Conservation (phyloP, 1,140 invertebrate genomes). For the Drosophila pseudoananassae region DNA sequence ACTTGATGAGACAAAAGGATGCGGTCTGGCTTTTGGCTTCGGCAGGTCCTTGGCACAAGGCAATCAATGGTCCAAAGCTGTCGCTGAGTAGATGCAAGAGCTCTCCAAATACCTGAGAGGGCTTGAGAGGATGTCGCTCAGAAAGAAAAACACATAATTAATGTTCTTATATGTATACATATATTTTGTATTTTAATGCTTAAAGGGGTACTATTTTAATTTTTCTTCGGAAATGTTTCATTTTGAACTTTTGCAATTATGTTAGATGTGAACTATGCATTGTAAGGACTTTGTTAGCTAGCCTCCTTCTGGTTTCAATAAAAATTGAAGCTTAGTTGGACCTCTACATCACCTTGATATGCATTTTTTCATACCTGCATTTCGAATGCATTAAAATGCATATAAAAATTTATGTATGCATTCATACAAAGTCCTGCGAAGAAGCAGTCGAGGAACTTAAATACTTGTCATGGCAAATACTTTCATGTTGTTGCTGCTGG, state of each 20-base stretch:
- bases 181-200: not conserved
- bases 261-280: not conserved
- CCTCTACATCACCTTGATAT: constrained; percentile 21
- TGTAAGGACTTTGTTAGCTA: not conserved
- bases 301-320: constrained; percentile 11
- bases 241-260: no score
- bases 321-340: constrained; percentile 25
- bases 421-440: constrained; percentile 29
- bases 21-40: constrained; percentile 16
- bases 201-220: no score
- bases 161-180: not conserved
- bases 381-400: constrained; percentile 59
- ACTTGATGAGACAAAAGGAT: constrained; percentile 52
- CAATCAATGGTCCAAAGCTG: constrained; percentile 42
- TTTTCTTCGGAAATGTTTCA: no score
- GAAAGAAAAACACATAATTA: not conserved
- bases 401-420: constrained; percentile 47
- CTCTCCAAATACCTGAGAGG: not conserved
- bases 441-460: constrained; percentile 55
- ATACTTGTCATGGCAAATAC: constrained; percentile 71
- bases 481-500: constrained; percentile 40
- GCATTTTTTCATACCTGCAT: constrained; percentile 25
- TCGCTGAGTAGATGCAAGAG: constrained; percentile 23
- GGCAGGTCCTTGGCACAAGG: constrained; percentile 24
- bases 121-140: not conserved